A percentile compares a stretch with the other conserved stretches of the same genome.
phyloP scores from a whole-genome alignment of 2,797 vertebrate genomes.

The Forpus xanthops region DNA sequence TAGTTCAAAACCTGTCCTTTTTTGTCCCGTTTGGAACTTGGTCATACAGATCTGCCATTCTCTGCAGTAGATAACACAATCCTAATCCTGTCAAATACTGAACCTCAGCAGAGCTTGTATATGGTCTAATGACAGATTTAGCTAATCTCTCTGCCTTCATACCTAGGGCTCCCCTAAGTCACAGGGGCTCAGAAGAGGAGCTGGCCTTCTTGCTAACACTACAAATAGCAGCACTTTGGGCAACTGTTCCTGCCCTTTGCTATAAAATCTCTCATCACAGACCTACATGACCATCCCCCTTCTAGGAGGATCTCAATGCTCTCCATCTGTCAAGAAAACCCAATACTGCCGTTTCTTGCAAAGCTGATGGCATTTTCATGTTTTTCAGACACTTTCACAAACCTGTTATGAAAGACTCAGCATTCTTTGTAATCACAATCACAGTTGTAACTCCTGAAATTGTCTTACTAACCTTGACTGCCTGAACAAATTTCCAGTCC shows the following conservation, averaged over 20 bases:
- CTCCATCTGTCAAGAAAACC: not conserved
- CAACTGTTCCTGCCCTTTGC: not conserved
- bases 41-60: not conserved
- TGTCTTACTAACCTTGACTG: not conserved
- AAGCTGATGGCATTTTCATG: not conserved
- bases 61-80: not conserved
- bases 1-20: not conserved
- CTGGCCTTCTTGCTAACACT: not conserved
- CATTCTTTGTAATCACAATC: not conserved
- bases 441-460: not conserved
- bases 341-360: not conserved
- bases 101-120: not conserved
- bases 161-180: not conserved
- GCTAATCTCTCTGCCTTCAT: not conserved
- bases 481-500: not conserved
- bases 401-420: not conserved
- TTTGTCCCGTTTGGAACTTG: not conserved
- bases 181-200: not conserved
- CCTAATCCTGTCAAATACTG: not conserved
- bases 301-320: not conserved
- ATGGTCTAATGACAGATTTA: not conserved
- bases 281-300: not conserved
- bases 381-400: slow-evolving; percentile 2
- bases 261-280: not conserved
- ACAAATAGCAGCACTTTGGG: not conserved